Evolutionary conservation across 2,888 invertebrate genomes (phyloP), one percentile per base, ranked within the genome.

Genomic region (Amiota mariae): DNA sequence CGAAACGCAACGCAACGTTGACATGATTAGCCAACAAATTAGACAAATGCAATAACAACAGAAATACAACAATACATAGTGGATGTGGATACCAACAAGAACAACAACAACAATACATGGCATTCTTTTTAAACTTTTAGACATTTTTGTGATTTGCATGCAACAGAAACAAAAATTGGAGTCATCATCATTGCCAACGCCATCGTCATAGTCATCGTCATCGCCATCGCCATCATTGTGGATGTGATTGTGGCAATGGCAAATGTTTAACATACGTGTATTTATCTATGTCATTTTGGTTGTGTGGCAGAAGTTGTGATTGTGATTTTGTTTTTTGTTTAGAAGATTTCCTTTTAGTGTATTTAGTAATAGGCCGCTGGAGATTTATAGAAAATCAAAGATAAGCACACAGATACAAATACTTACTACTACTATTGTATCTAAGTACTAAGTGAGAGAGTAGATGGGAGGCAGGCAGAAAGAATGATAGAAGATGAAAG

Each of bases 11-110:
- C 36, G 36, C 36, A 36, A 36, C 82, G 61, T 36, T 57, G 51
- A 61, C 75, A 81, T 85, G 84, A 84, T 85, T 85, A 85, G 85
- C 84, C 82, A 82, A 83, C 83, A 83, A 83, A 83, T 85, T 85
- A 83, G 85, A 81, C 72, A 79, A 72, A 68, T 36, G 36, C 36
- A 36, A 68, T 54, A 36, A 73, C 76, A 75, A 73, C 81, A 84
- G 84, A 83, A 84, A 84, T 85, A 85, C 15, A 36, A 36, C 6
- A 24, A 24, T 24, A 24, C 24, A 36, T 36, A 2, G 6, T 36
- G 36, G 36, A 36, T n/a, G 10, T 54, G 54, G n/a, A 8, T 4
- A 8, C 13, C 54, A 54, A n/a, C 54, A 54, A n/a, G 8, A 54
- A n/a, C 12, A 54, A 12, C 54, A 24, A 24, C 3, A 24, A 0